Base-by-base conservation (phyloP, 2,113 vertebrate genomes). In the Numenius arquata region DNA sequence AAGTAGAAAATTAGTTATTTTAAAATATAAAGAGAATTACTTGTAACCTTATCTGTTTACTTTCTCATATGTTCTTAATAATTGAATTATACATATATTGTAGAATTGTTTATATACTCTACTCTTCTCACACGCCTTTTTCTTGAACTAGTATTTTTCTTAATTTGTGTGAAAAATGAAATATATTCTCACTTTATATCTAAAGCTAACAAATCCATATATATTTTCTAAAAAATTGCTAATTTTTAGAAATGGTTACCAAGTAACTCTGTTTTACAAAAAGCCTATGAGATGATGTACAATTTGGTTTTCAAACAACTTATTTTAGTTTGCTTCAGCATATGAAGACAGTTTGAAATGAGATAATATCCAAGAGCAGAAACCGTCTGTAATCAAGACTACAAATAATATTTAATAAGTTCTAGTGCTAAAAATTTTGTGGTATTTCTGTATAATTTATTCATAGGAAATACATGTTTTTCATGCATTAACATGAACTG, bases 1-100 rank as follows among this genome's bases (percentile, higher is more conserved):
- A 94, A 93, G 82, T 94, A 97, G 95, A 96, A 97, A 94, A 95
- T 95, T 91, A 85, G 41, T 80, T 83, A 88, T 94, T 96, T 91
- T 94, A 80, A 77, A 73, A 85, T 73, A 89, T 80, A 85, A 91
- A 93, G 16, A 67, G 7, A 74, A 80, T 73, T 80, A 73, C 23
- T 85, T 88, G 58, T 67, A 77, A 79, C 38, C 36, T 90, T 90
- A 84, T 84, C 67, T 62, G 43, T 83, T 77, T 85, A 72, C 17
- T 74, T 95, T 63, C 26, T 91, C n/a, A 22, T 88, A 73, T 41
- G 19, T 85, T 95, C 38, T 36, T 65, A 92, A 62, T 86, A 94
- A 80, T 47, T 83, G n/a, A 88, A 88, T 88, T 62, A 74, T n/a
- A 59, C 14, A 12, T 56, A 52, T 48, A 74, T 59, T 27, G 12